Evolutionary conservation across 2,888 invertebrate species (phyloP), one percentile per base, ranked within the genome.

Genomic region (Chloroclystis v-ata): DNA sequence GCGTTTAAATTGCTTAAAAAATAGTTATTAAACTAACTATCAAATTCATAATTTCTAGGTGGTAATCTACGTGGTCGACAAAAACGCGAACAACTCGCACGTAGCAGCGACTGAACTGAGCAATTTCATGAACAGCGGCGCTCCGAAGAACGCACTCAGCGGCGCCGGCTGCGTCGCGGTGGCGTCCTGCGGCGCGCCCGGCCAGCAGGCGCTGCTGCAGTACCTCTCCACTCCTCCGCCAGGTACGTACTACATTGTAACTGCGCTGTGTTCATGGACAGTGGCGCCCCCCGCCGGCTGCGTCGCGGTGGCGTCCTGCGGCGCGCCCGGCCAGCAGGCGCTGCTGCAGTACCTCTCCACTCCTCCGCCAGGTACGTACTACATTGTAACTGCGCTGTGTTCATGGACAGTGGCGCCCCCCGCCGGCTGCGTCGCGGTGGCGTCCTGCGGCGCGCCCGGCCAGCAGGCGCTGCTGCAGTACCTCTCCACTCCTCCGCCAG

Each of bases 221-320:
- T 99, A 98, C 80, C 83, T 98, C 49, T 95, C 95, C 62, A 94
- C 92, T 61, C 94, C 98, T n/a, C 98, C 98, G 1, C 90, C 92
- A 55, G 94, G 91, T 90, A 64, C 40, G 10, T 39, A 3, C 14
- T 8, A 13, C 13, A 30, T 3, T 5, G 20, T 5, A 95, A 65
- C 75, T 96, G 43, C 88, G 92, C 0, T 82, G 88, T 28, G 20
- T 95, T 91, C 71, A 77, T 96, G 20, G 91, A 94, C 54, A 93
- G 93, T 58, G 89, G 91, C 0, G 85, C 89, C 50, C 92, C 94
- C 13, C 94, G 93, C 54, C 48, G 94, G 93, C 1, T 92, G 95
- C 26, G 87, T 89, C 28, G 90, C 92, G 59, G 90, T 95, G 13
- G 89, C 92, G 51, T 92, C 51, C 89, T 90, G 94, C 72, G 91